Base-by-base conservation (phyloP, 2,797 vertebrate genomes). In the Gambelia wislizenii region DNA sequence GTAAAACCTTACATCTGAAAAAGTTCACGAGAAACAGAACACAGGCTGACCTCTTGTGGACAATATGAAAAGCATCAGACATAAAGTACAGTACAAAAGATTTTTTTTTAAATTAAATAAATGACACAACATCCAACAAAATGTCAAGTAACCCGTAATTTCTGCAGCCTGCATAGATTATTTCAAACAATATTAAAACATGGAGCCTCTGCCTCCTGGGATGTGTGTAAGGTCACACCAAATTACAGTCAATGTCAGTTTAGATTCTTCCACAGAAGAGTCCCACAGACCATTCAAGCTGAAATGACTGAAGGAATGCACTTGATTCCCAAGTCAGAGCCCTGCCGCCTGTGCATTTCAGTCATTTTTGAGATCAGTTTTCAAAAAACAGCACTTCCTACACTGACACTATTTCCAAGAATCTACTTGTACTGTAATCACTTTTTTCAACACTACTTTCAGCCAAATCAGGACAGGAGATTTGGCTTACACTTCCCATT, bases 41-140 rank as follows among this genome's bases (percentile, higher is more conserved):
- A 12, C 16, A 85, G 83, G 2, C 59, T 88, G 90, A 83, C 90
- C 83, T 86, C 90, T 84, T 39, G 84, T 89, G 90, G 90, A 61
- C 42, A 86, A 61, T 6, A 64, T 61, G n/a, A 86, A 59, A 6
- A 72, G 39, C 61, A 86, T 13, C 72, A 61, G 5, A 61, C 42
- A 47, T 30, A 16, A 39, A 49, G 8, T n/a, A 79, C 49, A 47
- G 49, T 49, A 54, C 54, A 54, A 70, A 89, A 6, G 12, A 25
- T 12, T 74, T 61, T 82, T 6, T 76, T 49, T 49, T 39, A 78
- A 49, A 61, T 91, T 70, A 61, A 89, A 70, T 83, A 54, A 83
- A 83, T 33, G n/a, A 69, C 54, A 44, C 33, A 39, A 27, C 27
- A 44, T 64, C 25, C 39, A 54, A 82, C 49, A 85, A 42, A 88